phyloP scores from a whole-genome alignment of 2,797 vertebrate genomes.

The Phalanger gymnotis region DNA sequence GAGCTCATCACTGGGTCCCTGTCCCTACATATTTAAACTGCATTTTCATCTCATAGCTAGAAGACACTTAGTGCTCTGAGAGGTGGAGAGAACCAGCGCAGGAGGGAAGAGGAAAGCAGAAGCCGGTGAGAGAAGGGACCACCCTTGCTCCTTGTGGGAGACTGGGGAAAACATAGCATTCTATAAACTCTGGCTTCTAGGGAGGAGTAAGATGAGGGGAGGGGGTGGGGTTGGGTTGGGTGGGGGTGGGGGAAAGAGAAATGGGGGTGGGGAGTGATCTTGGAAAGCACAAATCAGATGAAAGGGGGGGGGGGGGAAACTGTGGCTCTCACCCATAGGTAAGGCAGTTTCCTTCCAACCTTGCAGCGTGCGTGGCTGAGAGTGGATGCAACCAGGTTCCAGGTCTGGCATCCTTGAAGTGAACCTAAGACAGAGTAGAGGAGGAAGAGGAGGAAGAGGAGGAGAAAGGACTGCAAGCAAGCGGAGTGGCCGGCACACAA shows the following conservation, averaged over 20 bases:
- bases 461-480: background rate
- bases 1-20: slow-evolving; percentile 85
- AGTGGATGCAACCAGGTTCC: background rate
- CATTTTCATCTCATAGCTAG: slow-evolving; percentile 81
- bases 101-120: slow-evolving; percentile 68
- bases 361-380: slow-evolving; percentile 33
- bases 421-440: background rate
- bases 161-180: slow-evolving; percentile 60
- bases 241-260: slow-evolving; percentile 29
- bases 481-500: background rate
- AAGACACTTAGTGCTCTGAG: slow-evolving; percentile 78
- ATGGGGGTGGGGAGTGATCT: slow-evolving; percentile 61
- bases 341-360: slow-evolving; percentile 53
- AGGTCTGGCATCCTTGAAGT: background rate
- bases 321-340: slow-evolving; percentile 50
- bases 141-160: slow-evolving; percentile 1
- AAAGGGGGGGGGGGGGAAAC: slow-evolving; percentile 29
- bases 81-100: slow-evolving; percentile 38
- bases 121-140: slow-evolving; percentile 46
- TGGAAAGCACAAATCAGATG: slow-evolving; percentile 55
- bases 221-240: background rate
- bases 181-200: slow-evolving; percentile 61
- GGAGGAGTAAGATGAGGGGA: slow-evolving; percentile 36
- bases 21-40: slow-evolving; percentile 87
- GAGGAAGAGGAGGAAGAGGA: slow-evolving; percentile 10